Evolutionary conservation across 2,113 vertebrate genomes (phyloP), one percentile per base, ranked within the genome.

Genomic region (Antennarius striatus): DNA sequence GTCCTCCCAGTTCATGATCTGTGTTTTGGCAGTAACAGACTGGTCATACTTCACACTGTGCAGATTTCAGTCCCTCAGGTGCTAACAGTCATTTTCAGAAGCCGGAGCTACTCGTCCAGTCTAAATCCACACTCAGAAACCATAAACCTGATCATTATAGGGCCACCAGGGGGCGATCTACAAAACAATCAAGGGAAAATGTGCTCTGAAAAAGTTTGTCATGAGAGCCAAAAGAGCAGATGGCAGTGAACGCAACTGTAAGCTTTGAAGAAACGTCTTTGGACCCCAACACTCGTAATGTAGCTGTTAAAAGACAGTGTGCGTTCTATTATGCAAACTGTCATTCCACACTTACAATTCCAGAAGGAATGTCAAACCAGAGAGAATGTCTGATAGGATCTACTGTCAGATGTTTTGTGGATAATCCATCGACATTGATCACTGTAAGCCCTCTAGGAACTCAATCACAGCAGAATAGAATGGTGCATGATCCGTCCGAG

Each of bases 401-500:
- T 42, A 13, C 6, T 36, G 40, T 11, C 15, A 49, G 59, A 36
- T 55, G 66, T 68, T 64, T 71, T 1, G 2, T 10, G 13, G 63
- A 13, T 80, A 80, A 80, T 85, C 80, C 63, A 14, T 15, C 14
- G 16, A 57, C 72, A 73, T 63, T 50, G 75, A 82, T 79, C 61
- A 12, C 28, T 4, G 50, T 49, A 59, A 76, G 22, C 43, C 39
- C 59, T 74, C 63, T 32, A 57, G 57, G 65, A 73, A 59, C 71
- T 69, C 63, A 70, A 73, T 73, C 73, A 64, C 30, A 49, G 63
- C 69, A 6, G 15, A 49, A 11, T 39, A 68, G 22, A 39, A 46
- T 49, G 0, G 45, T 1, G 65, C 47, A 7, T 4, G 30, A 68
- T 53, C 73, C 59, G 63, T 66, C 4, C 15, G 11, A 42, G 45